Conservation (phyloP, 2,113 vertebrate species). For the Conger conger region DNA sequence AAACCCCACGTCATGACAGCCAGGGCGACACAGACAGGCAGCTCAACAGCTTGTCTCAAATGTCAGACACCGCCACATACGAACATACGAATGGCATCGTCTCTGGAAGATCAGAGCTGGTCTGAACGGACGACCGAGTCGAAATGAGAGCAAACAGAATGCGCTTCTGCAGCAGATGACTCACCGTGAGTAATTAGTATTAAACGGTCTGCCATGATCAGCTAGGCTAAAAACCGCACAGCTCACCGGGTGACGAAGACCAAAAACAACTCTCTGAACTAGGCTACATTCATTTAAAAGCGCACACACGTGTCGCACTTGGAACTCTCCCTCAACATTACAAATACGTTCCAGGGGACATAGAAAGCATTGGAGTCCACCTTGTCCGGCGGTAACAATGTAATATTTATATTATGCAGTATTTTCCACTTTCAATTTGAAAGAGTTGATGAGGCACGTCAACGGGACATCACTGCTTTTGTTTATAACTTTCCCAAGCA, state of each 20-base stretch:
- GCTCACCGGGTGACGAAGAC: conserved; percentile 64
- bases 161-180: conserved; percentile 21
- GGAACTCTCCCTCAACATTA: conserved; percentile 59
- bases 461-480: conserved; percentile 14
- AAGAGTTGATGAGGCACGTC: conserved; percentile 30
- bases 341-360: conserved; percentile 59
- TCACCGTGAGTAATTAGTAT: conserved; percentile 62
- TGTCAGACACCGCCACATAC: neutral
- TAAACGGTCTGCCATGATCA: conserved; percentile 67
- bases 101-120: neutral
- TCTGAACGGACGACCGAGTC: neutral
- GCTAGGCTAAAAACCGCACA: conserved; percentile 64
- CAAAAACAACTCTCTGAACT: conserved; percentile 73
- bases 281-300: conserved; percentile 64
- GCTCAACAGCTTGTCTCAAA: neutral
- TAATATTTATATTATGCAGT: conserved; percentile 32
- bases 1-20: conserved; percentile 8
- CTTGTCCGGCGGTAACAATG: conserved; percentile 23
- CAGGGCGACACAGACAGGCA: neutral
- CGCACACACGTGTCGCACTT: conserved; percentile 65
- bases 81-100: neutral
- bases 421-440: conserved; percentile 47
- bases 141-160: conserved; percentile 50
- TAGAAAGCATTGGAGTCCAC: conserved; percentile 29
- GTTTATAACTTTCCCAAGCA: conserved; percentile 25